These are phyloP conservation scores for Oncopodura yosiiana DNA, from an alignment of 1,140 invertebrate species.

Conservation along the genomic window DNA sequence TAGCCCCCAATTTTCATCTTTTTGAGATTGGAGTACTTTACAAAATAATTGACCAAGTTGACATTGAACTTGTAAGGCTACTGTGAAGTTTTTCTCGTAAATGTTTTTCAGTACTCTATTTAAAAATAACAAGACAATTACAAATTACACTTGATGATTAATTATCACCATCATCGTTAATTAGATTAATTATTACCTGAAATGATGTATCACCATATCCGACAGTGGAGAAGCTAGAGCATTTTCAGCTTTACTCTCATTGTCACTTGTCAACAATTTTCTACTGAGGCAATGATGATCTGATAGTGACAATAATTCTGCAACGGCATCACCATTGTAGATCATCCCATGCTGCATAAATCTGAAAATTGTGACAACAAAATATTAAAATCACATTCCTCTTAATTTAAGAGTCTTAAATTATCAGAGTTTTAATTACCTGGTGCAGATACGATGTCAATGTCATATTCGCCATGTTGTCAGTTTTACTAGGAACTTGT, in stretches of 20 bases:
- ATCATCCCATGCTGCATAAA: constrained; percentile 29
- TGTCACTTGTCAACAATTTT: constrained; percentile 56
- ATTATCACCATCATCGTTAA: background rate
- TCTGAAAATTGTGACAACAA: constrained; percentile 12
- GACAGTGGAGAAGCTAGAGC: constrained; percentile 62
- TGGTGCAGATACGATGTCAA: constrained; percentile 34
- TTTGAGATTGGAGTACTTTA: constrained; percentile 73
- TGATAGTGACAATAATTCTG: constrained; percentile 60
- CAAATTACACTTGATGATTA: background rate
- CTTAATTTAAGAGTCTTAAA: no score
- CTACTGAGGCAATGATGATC: constrained; percentile 62
- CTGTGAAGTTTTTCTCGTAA: constrained; percentile 54
- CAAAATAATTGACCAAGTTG: constrained; percentile 65
- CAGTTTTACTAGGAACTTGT: no score
- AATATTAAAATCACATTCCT: background rate
- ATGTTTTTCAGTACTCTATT: constrained; percentile 54
- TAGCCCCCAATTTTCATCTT: constrained; percentile 93
- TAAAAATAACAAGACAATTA: constrained; percentile 35
- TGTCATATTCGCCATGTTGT: constrained; percentile 27
- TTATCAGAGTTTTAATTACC: constrained; percentile 14
- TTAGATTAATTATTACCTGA: constrained; percentile 49
- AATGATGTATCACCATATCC: constrained; percentile 66
- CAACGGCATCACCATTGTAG: constrained; percentile 30
- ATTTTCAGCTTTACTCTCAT: constrained; percentile 58
- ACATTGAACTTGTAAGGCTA: constrained; percentile 70